These are phyloP conservation scores for Corythoichthys intestinalis DNA, from an alignment of 2,113 vertebrate species.

Conservation along the genomic window DNA sequence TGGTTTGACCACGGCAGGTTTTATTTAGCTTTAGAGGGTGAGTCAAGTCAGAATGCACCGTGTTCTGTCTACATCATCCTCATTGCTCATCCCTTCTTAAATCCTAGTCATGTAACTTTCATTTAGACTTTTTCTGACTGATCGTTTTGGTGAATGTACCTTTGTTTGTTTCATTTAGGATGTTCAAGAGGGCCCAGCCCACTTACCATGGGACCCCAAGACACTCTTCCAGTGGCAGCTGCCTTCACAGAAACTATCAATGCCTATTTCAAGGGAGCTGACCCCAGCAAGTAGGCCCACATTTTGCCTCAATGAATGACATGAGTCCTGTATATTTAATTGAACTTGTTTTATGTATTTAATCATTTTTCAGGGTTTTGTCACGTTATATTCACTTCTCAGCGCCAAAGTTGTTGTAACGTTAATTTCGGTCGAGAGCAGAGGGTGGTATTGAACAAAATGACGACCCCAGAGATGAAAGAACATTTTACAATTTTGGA, in stretches of 20 bases:
- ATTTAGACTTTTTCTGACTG: slow-evolving; percentile 1
- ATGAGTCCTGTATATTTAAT: background rate
- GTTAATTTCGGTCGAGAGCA: too few relatives aligned
- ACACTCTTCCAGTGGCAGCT: slow-evolving; percentile 93
- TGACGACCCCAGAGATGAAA: too few relatives aligned
- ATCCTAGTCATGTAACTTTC: slow-evolving; percentile 14
- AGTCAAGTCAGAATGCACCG: slow-evolving; percentile 67
- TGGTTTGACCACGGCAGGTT: slow-evolving; percentile 99
- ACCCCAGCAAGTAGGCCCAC: slow-evolving; percentile 88
- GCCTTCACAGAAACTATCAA: slow-evolving; percentile 98
- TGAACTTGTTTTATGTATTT: background rate
- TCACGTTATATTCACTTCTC: too few relatives aligned
- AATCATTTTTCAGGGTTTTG: too few relatives aligned
- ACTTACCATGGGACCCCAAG: slow-evolving; percentile 97
- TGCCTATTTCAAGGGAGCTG: slow-evolving; percentile 96
- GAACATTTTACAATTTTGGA: too few relatives aligned
- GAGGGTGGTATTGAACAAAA: too few relatives aligned
- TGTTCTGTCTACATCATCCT: slow-evolving; percentile 17
- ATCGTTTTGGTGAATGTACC: slow-evolving; percentile 10
- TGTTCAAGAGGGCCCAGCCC: slow-evolving; percentile 94
- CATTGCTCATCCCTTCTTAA: slow-evolving; percentile 21
- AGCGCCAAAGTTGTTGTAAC: too few relatives aligned
- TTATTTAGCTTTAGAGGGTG: slow-evolving; percentile 99
- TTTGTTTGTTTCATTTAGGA: slow-evolving; percentile 70
- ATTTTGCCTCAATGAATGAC: background rate